These are phyloP conservation scores for Boloria euphrosyne DNA, from an alignment of 2,888 invertebrate genomes.

Conservation along the genomic window DNA sequence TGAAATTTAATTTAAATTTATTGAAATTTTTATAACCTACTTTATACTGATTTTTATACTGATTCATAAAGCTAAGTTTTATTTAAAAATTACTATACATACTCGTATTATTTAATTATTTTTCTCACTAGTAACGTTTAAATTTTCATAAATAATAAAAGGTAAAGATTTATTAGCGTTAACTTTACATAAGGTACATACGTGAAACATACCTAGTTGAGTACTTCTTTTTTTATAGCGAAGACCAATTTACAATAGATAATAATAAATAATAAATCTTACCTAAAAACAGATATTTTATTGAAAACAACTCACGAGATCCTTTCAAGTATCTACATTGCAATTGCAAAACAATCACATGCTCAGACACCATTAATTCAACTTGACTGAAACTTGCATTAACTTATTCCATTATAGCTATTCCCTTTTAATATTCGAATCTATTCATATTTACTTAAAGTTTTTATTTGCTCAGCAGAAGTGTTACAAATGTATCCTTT, in stretches of 20 bases:
- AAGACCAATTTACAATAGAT: neutral
- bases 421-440: slow-evolving; percentile 14
- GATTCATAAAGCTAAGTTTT: no score
- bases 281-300: slow-evolving; percentile 50
- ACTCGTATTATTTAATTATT: no score
- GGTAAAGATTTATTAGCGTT: no score
- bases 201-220: no score
- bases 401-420: slow-evolving; percentile 23
- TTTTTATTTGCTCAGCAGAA: slow-evolving; percentile 12
- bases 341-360: slow-evolving; percentile 68
- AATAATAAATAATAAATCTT: slow-evolving; percentile 44
- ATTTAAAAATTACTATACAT: no score
- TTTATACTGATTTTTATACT: no score
- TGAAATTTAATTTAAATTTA: no score
- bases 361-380: slow-evolving; percentile 69
- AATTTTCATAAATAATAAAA: no score
- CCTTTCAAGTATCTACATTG: slow-evolving; percentile 60
- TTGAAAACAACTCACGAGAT: slow-evolving; percentile 48
- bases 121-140: no score
- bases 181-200: no score
- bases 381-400: slow-evolving; percentile 56
- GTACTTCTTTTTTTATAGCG: neutral
- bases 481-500: slow-evolving; percentile 40
- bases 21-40: no score
- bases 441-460: slow-evolving; percentile 15